Percentiles rank a stretch among this genome's conserved stretches.
Evolutionary conservation across 1,140 invertebrate species (phyloP).

Genomic region (Pectinophora gossypiella): DNA sequence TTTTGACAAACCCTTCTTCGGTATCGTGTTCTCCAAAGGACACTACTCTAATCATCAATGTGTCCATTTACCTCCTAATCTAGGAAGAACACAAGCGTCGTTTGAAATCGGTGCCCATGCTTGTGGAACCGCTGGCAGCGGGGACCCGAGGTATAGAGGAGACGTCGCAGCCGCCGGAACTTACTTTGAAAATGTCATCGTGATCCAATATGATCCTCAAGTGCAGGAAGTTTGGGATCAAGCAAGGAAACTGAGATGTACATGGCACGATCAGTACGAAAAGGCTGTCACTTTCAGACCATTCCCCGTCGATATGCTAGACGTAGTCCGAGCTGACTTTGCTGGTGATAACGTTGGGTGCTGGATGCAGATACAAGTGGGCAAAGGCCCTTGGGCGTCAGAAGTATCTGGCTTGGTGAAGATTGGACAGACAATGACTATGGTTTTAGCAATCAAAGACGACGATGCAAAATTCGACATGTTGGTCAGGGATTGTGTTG

Average conservation of each 20-base stretch:
- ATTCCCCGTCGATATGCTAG: conserved; percentile 96
- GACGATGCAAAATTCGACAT: conserved; percentile 97
- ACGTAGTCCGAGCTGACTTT: conserved; percentile 94
- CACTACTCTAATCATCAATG: conserved; percentile 95
- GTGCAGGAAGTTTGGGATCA: conserved; percentile 98
- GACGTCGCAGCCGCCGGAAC: conserved; percentile 91
- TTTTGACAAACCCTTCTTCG: conserved; percentile 96
- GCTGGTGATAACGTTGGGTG: conserved; percentile 96
- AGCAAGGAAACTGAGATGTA: conserved; percentile 92
- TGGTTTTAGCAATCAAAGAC: conserved; percentile 97
- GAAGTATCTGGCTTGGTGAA: conserved; percentile 96
- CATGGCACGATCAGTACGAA: conserved; percentile 97
- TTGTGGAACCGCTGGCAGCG: conserved; percentile 94
- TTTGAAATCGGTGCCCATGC: conserved; percentile 94
- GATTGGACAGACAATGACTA: conserved; percentile 97
- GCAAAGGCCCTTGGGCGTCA: conserved; percentile 96
- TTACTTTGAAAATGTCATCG: conserved; percentile 96
- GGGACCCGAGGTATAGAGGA: conserved; percentile 90
- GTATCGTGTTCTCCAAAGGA: conserved; percentile 95
- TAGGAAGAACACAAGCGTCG: conserved; percentile 89
- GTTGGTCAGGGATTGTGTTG: conserved; percentile 95
- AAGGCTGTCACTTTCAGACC: conserved; percentile 96
- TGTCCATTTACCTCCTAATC: conserved; percentile 91
- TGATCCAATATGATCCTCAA: conserved; percentile 95
- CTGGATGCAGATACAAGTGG: conserved; percentile 96